Evolutionary conservation across 2,888 invertebrate species (phyloP), one percentile per base, ranked within the genome.

Genomic region (Drosophila nigritarsus): DNA sequence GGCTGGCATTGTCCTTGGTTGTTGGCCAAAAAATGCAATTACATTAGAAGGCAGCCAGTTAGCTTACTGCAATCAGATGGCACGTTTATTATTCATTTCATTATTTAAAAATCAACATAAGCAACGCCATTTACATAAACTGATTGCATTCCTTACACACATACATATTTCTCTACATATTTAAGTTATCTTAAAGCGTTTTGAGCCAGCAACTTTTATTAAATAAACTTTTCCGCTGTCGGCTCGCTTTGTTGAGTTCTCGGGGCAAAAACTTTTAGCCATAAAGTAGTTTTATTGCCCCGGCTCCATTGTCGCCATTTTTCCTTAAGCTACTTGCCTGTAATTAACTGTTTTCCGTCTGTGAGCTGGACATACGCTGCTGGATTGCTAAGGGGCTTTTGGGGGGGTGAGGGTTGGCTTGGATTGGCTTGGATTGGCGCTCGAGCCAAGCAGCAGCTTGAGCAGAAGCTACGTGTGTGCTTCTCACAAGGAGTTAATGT

Each of bases 221-320:
- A 71, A 85, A 87, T 87, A 73, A 80, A 87, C 78, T 78, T 76
- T 63, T 63, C 2, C 61, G 53, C 42, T 59, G 66, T 24, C 20
- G 54, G n/a, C 40, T 40, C 24, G 49, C n/a, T 48, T 32, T 29
- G 27, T 11, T 29, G 30, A 45, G 66, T 72, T 72, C 38, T 32
- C 6, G 51, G 54, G 54, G 40, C 53, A 69, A 69, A 82, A 82
- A 87, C 71, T 78, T 86, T 85, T 70, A 74, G 73, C 61, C 87
- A 80, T 86, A 86, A 86, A 87, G 83, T 87, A 87, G 87, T 86
- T 87, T 86, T 87, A 86, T 87, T 85, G 75, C 75, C 59, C 49
- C 65, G 60, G 53, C 55, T 66, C 51, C 74, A 80, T 82, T 85
- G 82, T 80, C 80, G 67, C 78, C 71, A 75, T 73, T 75, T 69